Percentiles rank a stretch among this genome's conserved stretches.
phyloP scores from a whole-genome alignment of 2,888 invertebrate genomes.

The Microdon myrmicae region DNA sequence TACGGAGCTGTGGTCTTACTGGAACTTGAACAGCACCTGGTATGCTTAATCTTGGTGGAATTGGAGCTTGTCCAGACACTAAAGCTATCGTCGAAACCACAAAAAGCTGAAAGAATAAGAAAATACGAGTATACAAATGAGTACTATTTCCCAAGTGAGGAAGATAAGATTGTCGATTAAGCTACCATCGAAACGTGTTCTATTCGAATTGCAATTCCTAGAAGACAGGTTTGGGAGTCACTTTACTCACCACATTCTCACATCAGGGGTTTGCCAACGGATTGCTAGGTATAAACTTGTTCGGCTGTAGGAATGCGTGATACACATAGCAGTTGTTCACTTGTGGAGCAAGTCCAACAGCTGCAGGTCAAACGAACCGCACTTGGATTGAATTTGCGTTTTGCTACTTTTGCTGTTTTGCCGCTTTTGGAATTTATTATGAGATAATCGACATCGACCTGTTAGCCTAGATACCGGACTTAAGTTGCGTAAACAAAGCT shows the following conservation, averaged over 20 bases:
- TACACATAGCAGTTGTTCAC: slow-evolving; percentile 1
- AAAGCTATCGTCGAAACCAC: slow-evolving; percentile 43
- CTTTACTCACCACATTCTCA: no score
- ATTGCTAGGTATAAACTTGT: no score
- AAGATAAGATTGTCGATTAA: no score
- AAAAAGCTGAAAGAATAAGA: slow-evolving; percentile 53
- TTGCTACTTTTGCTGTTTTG: slow-evolving; percentile 7
- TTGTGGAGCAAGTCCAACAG: background rate
- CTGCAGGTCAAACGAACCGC: background rate
- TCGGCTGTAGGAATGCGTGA: slow-evolving; percentile 9
- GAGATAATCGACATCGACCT: slow-evolving; percentile 26
- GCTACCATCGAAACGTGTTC: no score
- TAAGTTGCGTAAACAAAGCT: slow-evolving; percentile 13
- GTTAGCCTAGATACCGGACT: slow-evolving; percentile 9
- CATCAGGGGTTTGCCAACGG: no score
- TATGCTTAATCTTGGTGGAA: slow-evolving; percentile 74
- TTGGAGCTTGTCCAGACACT: slow-evolving; percentile 69
- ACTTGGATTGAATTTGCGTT: slow-evolving; percentile 4
- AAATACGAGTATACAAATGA: no score
- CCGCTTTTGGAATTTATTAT: slow-evolving; percentile 33
- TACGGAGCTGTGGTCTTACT: slow-evolving; percentile 58
- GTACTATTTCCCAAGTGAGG: no score
- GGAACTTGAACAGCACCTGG: slow-evolving; percentile 72
- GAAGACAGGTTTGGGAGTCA: no score
- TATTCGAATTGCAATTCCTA: no score